Base-by-base conservation (phyloP, 2,113 vertebrate species). In the Heliornis fulica region DNA sequence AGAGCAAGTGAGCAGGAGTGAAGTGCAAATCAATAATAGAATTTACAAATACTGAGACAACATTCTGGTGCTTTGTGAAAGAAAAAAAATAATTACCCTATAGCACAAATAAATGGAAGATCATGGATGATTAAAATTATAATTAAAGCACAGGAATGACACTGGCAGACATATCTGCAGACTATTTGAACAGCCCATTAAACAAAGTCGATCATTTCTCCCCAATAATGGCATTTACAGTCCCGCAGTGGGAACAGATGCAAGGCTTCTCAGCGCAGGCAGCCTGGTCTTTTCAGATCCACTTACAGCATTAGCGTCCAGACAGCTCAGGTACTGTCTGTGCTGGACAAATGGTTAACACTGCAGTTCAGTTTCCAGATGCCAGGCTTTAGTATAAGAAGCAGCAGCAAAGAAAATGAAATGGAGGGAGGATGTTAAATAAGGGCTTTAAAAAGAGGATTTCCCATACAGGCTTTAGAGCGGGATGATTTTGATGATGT, bases 371-470 rank as follows among this genome's bases (percentile, higher is more conserved):
- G 64, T 96, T 95, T 97, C 91, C 91, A 91, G 96, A 89, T 96
- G 92, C 72, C 50, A 87, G 96, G 95, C 91, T 97, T 97, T 93
- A 94, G 81, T 89, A 91, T 93, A 97, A 97, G 93, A 95, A 98
- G 87, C 70, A 97, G 94, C 96, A 95, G 91, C 93, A 94, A 95
- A 97, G 96, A 96, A 97, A 97, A 98, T 96, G 90, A 97, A 97
- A 98, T 97, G 93, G 91, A 96, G 72, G 94, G 78, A 97, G 87
- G 91, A 65, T 9, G 4, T 90, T 94, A 95, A 98, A 97, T 85
- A 96, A 95, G 63, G 70, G 72, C 64, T 96, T 97, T 96, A 93
- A 96, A 96, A 96, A 91, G 57, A 92, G 89, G 94, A 97, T 98
- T 98, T 98, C 92, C 90, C 77, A 87, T 31, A 18, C 28, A 95